Base-by-base conservation (phyloP, 2,113 vertebrate genomes). In the Hemichromis elongatus region DNA sequence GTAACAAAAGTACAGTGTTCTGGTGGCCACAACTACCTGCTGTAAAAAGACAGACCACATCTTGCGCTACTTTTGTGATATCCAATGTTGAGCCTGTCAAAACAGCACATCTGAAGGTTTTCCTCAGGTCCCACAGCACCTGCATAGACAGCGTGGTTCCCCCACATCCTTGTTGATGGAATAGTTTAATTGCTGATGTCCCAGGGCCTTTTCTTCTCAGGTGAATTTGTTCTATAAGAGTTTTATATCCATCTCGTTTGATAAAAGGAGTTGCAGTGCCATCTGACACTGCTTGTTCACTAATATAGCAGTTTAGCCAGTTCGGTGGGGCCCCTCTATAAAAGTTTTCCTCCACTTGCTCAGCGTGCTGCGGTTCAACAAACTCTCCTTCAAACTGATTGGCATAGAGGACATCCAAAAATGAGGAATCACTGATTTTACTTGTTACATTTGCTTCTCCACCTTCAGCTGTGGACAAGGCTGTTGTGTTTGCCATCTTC, bases 71-170 rank as follows among this genome's bases (percentile, higher is more conserved):
- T 4, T 33, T 19, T 28, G 61, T 42, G 8, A 53, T 13, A 16
- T 90, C 78, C 59, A 52, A 14, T 24, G 45, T 12, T 3, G 82
- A 77, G 14, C 16, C 83, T 26, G 28, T 57, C 33, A 94, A 18
- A 55, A 82, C 85, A 11, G 94, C 91, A 50, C 91, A 82, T 35
- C 79, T 89, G 40, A 94, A 84, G 2, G 33, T 18, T 82, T 88
- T 90, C 24, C 66, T 55, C 18, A 90, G 73, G 30, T 92, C 86
- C 93, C 94, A 94, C 14, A 94, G 28, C 30, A 92, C 81, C 57
- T 94, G 90, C 93, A 90, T 94, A 52, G 93, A 92, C 77, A 94
- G 11, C 3, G 94, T 94, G 24, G 93, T 90, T 2, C 93, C 94
- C 18, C 94, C 92, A 75, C 90, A 89, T 18, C 94, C 93, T 52